Evolutionary conservation across 2,888 invertebrate genomes (phyloP).

Genomic region (Villa cingulata): DNA sequence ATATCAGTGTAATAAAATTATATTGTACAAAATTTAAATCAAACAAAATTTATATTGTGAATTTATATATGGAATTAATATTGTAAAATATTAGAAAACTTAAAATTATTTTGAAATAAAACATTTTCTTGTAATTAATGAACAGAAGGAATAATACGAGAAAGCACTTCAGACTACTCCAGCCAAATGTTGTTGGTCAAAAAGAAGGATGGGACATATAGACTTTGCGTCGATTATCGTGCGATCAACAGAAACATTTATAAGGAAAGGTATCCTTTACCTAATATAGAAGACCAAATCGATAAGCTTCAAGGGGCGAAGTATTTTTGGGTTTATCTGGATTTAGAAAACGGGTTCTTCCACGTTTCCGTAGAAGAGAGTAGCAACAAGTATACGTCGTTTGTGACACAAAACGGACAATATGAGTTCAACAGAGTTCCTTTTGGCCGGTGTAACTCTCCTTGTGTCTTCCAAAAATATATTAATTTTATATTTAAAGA

Average conservation of each 20-base stretch:
- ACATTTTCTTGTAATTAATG: too few relatives aligned
- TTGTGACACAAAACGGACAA: too few relatives aligned
- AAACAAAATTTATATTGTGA: too few relatives aligned
- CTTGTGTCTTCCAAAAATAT: background rate
- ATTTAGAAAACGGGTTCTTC: conserved; percentile 25
- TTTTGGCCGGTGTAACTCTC: background rate
- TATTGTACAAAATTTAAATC: too few relatives aligned
- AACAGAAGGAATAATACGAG: conserved; percentile 5
- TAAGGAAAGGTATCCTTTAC: conserved; percentile 17
- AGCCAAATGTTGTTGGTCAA: conserved; percentile 18
- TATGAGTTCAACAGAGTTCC: too few relatives aligned
- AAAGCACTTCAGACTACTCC: conserved; percentile 15
- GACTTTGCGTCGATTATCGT: conserved; percentile 17
- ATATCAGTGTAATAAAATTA: too few relatives aligned
- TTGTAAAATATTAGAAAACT: too few relatives aligned
- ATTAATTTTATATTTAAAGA: background rate
- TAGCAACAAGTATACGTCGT: conserved; percentile 17
- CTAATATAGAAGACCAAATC: too few relatives aligned
- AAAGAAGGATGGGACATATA: conserved; percentile 16
- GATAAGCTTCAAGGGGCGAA: conserved; percentile 17
- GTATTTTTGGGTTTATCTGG: conserved; percentile 20
- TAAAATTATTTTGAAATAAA: too few relatives aligned
- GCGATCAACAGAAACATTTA: conserved; percentile 11
- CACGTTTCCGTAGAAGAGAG: conserved; percentile 21
- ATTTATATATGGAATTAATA: too few relatives aligned